phyloP scores from a whole-genome alignment of 2,113 vertebrate species.

The Spilogale gracilis region DNA sequence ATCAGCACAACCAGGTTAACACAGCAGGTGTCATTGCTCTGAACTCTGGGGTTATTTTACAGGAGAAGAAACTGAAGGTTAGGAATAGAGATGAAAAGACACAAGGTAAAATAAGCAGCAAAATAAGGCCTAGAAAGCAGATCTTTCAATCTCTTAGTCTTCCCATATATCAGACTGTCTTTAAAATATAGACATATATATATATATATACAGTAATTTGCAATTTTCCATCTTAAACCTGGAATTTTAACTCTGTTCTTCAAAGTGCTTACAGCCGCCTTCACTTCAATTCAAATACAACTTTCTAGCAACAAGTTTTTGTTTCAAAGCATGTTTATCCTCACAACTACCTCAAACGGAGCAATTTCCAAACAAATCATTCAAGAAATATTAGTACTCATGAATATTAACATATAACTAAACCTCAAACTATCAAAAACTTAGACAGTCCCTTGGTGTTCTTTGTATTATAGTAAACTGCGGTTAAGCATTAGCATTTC shows the following conservation, averaged over 20 bases:
- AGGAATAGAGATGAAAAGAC: background rate
- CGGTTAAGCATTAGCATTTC: background rate
- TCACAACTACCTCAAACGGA: background rate
- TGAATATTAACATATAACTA: conserved; percentile 12
- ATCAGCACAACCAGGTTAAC: background rate
- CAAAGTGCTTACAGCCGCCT: background rate
- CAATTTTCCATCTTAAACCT: conserved; percentile 3
- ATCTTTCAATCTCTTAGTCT: background rate
- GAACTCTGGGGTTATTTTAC: background rate
- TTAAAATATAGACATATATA: background rate
- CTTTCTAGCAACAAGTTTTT: background rate
- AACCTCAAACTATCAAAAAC: background rate
- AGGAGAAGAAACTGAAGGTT: background rate
- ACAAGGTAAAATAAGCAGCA: background rate
- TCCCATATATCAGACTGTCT: background rate
- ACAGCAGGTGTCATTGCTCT: background rate
- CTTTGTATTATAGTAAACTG: background rate
- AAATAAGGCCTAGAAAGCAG: background rate
- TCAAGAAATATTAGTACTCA: background rate
- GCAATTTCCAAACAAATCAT: background rate
- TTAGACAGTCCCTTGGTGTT: background rate
- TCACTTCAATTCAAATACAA: background rate
- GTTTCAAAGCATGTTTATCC: conserved; percentile 24
- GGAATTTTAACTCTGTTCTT: conserved; percentile 33
- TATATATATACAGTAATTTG: background rate